Percentiles rank a stretch among this genome's conserved stretches.
Conservation (phyloP, 2,888 invertebrate species). For the Dorcus parallelipipedus region DNA sequence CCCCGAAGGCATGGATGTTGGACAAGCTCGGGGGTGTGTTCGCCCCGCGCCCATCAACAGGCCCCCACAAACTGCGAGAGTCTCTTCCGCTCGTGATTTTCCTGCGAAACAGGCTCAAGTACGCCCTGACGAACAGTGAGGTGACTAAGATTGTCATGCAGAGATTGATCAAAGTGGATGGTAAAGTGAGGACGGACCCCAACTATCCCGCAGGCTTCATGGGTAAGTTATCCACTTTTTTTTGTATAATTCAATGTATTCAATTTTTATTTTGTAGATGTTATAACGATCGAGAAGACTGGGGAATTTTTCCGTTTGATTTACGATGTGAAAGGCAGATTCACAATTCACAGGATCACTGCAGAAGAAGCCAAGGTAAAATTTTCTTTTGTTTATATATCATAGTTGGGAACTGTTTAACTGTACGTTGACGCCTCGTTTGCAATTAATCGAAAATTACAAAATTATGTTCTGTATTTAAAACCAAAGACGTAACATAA, state of each 20-base stretch:
- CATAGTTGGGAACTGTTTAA: too few species aligned
- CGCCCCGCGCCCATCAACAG: slow-evolving; percentile 95
- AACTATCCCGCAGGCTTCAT: slow-evolving; percentile 98
- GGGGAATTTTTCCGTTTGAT: slow-evolving; percentile 96
- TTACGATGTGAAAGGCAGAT: slow-evolving; percentile 98
- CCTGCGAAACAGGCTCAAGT: slow-evolving; percentile 95
- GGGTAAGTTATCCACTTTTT: slow-evolving; percentile 60
- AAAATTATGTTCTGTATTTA: too few species aligned
- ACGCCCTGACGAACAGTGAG: slow-evolving; percentile 94
- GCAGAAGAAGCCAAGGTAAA: slow-evolving; percentile 93
- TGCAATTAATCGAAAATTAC: too few species aligned
- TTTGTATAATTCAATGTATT: neutral
- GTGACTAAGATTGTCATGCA: slow-evolving; percentile 98
- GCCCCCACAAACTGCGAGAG: slow-evolving; percentile 97
- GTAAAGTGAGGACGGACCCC: slow-evolving; percentile 95
- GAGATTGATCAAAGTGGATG: slow-evolving; percentile 96
- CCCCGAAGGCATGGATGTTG: slow-evolving; percentile 99
- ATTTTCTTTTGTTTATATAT: slow-evolving; percentile 30
- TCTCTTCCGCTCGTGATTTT: slow-evolving; percentile 95
- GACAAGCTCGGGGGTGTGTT: slow-evolving; percentile 98
- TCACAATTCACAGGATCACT: slow-evolving; percentile 95
- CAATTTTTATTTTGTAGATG: slow-evolving; percentile 69
- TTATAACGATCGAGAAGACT: slow-evolving; percentile 97
- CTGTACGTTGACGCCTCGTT: too few species aligned
- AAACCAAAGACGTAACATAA: too few species aligned